Conservation (phyloP, 2,797 vertebrate species). For the Okamejei kenojei region DNA sequence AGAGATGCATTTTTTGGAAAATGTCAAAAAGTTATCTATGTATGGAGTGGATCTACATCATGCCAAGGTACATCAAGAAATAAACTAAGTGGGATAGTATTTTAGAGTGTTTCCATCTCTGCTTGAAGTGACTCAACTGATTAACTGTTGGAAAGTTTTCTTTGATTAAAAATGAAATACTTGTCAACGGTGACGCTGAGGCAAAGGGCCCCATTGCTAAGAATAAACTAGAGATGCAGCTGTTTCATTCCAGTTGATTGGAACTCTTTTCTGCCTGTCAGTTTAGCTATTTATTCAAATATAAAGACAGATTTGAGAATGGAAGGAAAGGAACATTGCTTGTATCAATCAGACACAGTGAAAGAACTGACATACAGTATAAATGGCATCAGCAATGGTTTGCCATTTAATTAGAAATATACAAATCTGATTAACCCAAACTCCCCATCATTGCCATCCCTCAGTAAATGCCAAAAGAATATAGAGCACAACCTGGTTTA, state of each 20-base stretch:
- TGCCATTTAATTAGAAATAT: neutral
- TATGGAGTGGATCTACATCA: conserved; percentile 97
- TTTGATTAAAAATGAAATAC: neutral
- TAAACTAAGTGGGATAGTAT: neutral
- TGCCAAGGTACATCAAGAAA: conserved; percentile 70
- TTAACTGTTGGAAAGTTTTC: neutral
- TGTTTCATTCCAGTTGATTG: neutral
- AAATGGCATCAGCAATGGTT: neutral
- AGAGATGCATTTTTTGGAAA: conserved; percentile 96
- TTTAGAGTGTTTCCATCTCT: neutral
- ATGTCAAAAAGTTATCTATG: conserved; percentile 97
- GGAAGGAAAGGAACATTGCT: neutral
- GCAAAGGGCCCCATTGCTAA: neutral
- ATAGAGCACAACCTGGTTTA: neutral
- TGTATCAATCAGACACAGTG: neutral
- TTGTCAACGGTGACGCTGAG: too few relatives aligned
- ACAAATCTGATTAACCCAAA: neutral
- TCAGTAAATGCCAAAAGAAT: neutral
- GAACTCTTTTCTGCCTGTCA: neutral
- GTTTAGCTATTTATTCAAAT: neutral
- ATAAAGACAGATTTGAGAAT: neutral
- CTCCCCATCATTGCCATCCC: neutral
- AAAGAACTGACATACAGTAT: neutral
- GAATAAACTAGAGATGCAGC: neutral
- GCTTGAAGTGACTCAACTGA: neutral